These are phyloP conservation scores for Lasioglossum vierecki DNA, from an alignment of 2,888 invertebrate species.

Conservation along the genomic window DNA sequence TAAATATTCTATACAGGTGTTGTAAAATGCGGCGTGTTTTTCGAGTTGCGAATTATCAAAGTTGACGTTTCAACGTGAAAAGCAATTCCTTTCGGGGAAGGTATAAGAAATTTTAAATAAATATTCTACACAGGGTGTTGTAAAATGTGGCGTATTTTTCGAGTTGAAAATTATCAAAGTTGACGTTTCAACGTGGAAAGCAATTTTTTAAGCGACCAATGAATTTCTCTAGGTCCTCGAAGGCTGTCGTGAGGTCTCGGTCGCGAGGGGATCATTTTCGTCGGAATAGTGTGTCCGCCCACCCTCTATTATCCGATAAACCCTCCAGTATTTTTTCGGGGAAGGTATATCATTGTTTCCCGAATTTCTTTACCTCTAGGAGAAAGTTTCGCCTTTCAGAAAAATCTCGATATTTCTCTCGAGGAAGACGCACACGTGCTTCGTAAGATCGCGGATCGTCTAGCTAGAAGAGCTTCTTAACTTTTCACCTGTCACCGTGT, in stretches of 20 bases:
- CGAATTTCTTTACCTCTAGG: conserved; percentile 1
- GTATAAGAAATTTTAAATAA: neutral
- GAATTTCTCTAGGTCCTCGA: neutral
- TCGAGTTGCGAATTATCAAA: neutral
- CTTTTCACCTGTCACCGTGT: neutral
- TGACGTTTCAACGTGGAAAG: neutral
- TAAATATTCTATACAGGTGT: neutral
- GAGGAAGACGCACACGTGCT: neutral
- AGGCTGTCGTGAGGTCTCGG: neutral
- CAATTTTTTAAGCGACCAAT: neutral
- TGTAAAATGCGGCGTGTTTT: neutral
- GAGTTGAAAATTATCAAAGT: neutral
- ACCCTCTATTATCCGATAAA: conserved; percentile 9
- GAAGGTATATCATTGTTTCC: conserved; percentile 13
- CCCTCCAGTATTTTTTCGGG: neutral
- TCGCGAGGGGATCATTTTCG: neutral
- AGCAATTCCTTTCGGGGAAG: too few species aligned
- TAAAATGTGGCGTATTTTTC: neutral
- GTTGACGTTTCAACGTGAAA: neutral
- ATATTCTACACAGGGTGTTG: neutral
- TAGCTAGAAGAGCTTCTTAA: neutral
- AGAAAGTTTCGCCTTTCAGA: neutral
- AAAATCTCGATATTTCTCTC: neutral
- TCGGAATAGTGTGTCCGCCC: neutral
- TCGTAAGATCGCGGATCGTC: too few species aligned